Evolutionary conservation across 2,888 invertebrate genomes (phyloP).

Genomic region (Tenthredo amoena): DNA sequence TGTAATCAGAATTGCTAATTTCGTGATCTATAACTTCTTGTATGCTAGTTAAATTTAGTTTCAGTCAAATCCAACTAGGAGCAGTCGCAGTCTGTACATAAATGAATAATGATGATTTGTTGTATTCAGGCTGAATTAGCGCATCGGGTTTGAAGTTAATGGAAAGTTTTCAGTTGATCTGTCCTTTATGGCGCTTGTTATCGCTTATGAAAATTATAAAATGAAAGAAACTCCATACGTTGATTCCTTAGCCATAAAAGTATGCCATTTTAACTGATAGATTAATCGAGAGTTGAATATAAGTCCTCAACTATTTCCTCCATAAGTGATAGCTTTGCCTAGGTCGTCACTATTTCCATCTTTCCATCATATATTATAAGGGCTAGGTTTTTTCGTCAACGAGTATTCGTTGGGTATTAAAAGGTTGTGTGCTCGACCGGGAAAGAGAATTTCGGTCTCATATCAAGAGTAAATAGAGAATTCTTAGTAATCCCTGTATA

Average conservation of each 20-base stretch:
- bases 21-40: background rate
- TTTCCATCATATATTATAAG: background rate
- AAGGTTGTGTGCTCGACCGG: conserved; percentile 8
- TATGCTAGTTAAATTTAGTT: background rate
- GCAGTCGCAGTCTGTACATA: conserved; percentile 12
- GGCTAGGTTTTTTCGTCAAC: background rate
- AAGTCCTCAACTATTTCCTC: conserved; percentile 8
- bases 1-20: background rate
- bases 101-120: background rate
- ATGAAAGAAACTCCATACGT: background rate
- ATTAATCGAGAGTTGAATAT: conserved; percentile 16
- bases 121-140: background rate
- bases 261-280: conserved; percentile 25
- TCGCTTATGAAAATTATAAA: background rate
- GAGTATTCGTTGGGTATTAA: conserved; percentile 21
- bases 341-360: conserved; percentile 8
- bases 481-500: conserved; percentile 4
- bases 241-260: conserved; percentile 28
- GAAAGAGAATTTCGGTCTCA: conserved; percentile 15
- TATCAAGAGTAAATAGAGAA: conserved; percentile 25
- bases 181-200: background rate
- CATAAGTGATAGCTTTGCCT: background rate
- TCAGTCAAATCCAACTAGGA: background rate
- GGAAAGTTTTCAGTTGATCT: background rate
- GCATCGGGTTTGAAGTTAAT: background rate